Conservation (phyloP, 2,113 vertebrate genomes). For the Engraulis encrasicolus region DNA sequence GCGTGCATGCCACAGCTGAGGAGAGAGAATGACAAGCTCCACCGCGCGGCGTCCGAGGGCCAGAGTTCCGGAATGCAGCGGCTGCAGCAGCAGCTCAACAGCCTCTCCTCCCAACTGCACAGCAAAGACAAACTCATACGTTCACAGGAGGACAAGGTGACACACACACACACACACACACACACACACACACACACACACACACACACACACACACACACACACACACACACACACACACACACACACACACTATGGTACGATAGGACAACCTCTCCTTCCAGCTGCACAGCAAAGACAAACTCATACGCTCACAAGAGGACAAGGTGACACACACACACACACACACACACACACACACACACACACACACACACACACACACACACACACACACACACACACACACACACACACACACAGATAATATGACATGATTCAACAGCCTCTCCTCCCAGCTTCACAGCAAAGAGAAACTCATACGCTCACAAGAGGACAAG, state of each 20-base stretch:
- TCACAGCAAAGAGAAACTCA: slow-evolving; percentile 59
- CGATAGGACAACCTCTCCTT: slow-evolving; percentile 50
- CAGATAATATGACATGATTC: too few relatives aligned
- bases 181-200: too few relatives aligned
- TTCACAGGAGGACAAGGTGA: slow-evolving; percentile 68
- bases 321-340: slow-evolving; percentile 60
- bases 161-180: too few relatives aligned
- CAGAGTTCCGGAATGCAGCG: slow-evolving; percentile 51
- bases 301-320: slow-evolving; percentile 60
- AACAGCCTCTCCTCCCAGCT: slow-evolving; percentile 52
- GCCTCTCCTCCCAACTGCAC: slow-evolving; percentile 52
- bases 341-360: too few relatives aligned
- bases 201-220: too few relatives aligned
- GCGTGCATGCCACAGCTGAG: slow-evolving; percentile 56
- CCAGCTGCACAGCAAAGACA: slow-evolving; percentile 58
- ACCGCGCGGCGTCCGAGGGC: slow-evolving; percentile 55
- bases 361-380: too few relatives aligned
- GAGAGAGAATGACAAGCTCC: slow-evolving; percentile 61
- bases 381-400: too few relatives aligned
- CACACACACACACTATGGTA: too few relatives aligned
- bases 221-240: too few relatives aligned
- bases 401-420: too few relatives aligned
- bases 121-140: slow-evolving; percentile 58
- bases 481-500: slow-evolving; percentile 61
- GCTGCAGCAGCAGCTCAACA: slow-evolving; percentile 51